Evolutionary conservation across 2,797 vertebrate species (phyloP).

Genomic region (Enteromius trimaculatus): DNA sequence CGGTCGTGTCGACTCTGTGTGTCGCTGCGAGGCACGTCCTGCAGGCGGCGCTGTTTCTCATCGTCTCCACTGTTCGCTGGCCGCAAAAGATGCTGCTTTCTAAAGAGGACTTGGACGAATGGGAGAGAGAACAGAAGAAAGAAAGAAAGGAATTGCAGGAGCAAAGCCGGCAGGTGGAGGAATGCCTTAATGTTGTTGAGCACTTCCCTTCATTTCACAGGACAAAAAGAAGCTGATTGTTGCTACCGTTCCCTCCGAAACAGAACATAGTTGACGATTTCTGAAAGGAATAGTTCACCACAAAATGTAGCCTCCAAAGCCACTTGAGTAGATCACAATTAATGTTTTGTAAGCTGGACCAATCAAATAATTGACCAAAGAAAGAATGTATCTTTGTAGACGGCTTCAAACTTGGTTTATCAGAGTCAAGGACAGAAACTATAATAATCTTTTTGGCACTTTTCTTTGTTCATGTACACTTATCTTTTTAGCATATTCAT

Average conservation of each 20-base stretch:
- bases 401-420: too few species aligned
- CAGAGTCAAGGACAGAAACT: too few species aligned
- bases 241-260: background rate
- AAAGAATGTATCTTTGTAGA: too few species aligned
- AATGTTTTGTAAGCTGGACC: too few species aligned
- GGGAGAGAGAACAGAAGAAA: constrained; percentile 69
- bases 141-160: constrained; percentile 69
- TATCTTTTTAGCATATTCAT: too few species aligned
- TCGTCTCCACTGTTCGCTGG: constrained; percentile 69
- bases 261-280: background rate
- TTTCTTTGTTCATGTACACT: too few species aligned
- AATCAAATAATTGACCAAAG: too few species aligned
- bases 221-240: constrained; percentile 41
- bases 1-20: constrained; percentile 65
- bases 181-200: constrained; percentile 73
- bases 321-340: too few species aligned
- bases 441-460: too few species aligned
- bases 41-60: constrained; percentile 71
- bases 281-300: background rate
- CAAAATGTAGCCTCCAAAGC: too few species aligned
- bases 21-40: constrained; percentile 70
- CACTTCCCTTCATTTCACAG: constrained; percentile 73
- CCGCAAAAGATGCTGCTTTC: constrained; percentile 72
- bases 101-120: constrained; percentile 69
- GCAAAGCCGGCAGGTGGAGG: constrained; percentile 70